Conservation (phyloP, 2,113 vertebrate species). For the Daubentonia madagascariensis region DNA sequence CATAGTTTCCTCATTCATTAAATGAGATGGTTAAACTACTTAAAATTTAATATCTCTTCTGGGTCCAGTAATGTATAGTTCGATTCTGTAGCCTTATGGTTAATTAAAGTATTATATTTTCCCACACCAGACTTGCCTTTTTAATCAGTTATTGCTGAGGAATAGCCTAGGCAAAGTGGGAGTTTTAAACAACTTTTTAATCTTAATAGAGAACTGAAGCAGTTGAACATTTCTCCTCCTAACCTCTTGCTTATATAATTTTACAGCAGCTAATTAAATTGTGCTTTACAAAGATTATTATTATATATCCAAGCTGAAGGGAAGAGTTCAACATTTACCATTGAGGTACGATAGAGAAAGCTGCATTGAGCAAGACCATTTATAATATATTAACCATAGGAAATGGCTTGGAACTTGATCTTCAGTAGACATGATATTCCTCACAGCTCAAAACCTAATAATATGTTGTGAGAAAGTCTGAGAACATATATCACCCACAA, state of each 20-base stretch:
- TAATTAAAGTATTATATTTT: constrained; percentile 43
- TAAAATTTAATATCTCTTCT: background rate
- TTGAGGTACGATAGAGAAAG: background rate
- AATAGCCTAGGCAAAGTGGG: constrained; percentile 9
- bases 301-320: constrained; percentile 33
- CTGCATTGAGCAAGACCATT: background rate
- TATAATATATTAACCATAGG: constrained; percentile 34
- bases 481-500: constrained; percentile 17
- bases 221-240: background rate
- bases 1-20: background rate
- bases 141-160: background rate
- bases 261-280: constrained; percentile 44
- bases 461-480: background rate
- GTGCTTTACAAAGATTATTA: constrained; percentile 48
- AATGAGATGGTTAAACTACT: background rate
- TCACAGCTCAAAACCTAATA: constrained; percentile 18
- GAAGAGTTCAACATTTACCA: constrained; percentile 24
- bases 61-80: background rate
- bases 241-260: constrained; percentile 34
- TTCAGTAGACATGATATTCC: constrained; percentile 1
- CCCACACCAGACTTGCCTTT: background rate
- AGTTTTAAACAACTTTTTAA: constrained; percentile 43
- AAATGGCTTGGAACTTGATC: constrained; percentile 27
- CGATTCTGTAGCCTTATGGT: background rate
- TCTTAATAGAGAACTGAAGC: constrained; percentile 54